Base-by-base conservation (phyloP, 2,797 vertebrate genomes). In the Molossus molossus region DNA sequence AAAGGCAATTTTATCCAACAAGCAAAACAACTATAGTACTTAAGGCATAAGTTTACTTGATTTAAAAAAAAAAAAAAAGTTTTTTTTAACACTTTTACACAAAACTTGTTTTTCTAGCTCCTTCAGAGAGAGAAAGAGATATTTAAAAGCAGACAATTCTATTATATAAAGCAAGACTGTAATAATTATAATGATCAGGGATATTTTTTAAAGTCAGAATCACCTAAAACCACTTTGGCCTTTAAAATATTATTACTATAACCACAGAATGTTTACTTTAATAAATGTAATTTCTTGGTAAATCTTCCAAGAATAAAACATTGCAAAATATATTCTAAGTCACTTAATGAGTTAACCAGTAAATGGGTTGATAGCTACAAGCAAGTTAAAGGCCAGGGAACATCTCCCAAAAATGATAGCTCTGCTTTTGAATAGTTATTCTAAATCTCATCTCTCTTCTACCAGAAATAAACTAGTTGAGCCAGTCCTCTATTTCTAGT, bases 121-220 rank as follows among this genome's bases (percentile, higher is more conserved):
- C 40, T 45, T 45, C 40, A 45, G 40, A 45, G 40, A 45, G 40
- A 45, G 40, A 33, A 33, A 45, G 40, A 45, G 40, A 45, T 5
- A 48, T 91, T 82, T 87, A 62, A 87, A 93, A 94, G 23, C n/a
- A 93, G 69, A 90, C 12, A 37, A 69, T 75, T 53, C 9, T 62
- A 67, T 69, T 17, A 87, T 62, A 29, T 53, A 91, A 75, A 94
- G 53, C 18, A 92, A 84, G 23, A 10, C 17, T 77, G 3, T 76
- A 82, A 64, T 87, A 60, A 94, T 53, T 48, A 81, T 23, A 87
- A 37, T 29, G 82, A 37, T 69, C 57, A 82, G 33, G 15, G 14
- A 77, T 87, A 23, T 45, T 67, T 83, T 48, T 77, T 62, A 64
- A 94, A 50, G 27, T 20, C 37, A 81, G 29, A 50, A 69, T 55